Evolutionary conservation across 1,140 invertebrate genomes (phyloP).

Genomic region (Eulimnadia texana): DNA sequence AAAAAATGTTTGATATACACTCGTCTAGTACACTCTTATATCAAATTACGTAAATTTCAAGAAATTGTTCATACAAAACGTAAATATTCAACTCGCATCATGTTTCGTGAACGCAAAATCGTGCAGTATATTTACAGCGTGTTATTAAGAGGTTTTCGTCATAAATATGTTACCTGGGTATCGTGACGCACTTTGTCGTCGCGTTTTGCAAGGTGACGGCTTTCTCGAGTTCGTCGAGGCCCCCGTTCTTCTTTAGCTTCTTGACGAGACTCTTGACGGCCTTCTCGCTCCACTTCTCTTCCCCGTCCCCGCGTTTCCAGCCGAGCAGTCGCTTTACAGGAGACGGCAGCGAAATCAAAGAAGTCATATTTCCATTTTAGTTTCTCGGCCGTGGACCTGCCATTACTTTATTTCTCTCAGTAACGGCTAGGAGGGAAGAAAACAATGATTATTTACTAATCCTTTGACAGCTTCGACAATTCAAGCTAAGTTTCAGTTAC

Average conservation of each 20-base stretch:
- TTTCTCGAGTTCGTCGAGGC: slow-evolving; percentile 85
- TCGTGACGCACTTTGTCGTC: slow-evolving; percentile 87
- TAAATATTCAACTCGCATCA: too few relatives aligned
- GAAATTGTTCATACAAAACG: too few relatives aligned
- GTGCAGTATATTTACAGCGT: background rate
- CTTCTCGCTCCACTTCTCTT: slow-evolving; percentile 95
- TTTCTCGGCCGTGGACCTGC: background rate
- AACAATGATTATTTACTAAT: too few relatives aligned
- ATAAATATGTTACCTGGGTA: slow-evolving; percentile 57
- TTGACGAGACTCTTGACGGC: slow-evolving; percentile 93
- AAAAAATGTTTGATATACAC: too few relatives aligned
- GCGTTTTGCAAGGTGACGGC: slow-evolving; percentile 81
- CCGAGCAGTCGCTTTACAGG: slow-evolving; percentile 86
- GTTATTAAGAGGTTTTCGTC: background rate
- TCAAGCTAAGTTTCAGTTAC: too few relatives aligned
- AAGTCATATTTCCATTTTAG: slow-evolving; percentile 23
- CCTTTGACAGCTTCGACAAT: too few relatives aligned
- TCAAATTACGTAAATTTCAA: too few relatives aligned
- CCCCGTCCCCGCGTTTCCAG: slow-evolving; percentile 77
- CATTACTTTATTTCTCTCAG: background rate
- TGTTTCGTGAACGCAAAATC: too few relatives aligned
- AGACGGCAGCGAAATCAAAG: slow-evolving; percentile 80
- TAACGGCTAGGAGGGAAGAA: too few relatives aligned
- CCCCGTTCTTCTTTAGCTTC: slow-evolving; percentile 85
- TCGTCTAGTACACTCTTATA: too few relatives aligned